These are phyloP conservation scores for Dendronephthya gigantea DNA, from an alignment of 64 coral and sea anemone genomes.

Conservation along the genomic window DNA sequence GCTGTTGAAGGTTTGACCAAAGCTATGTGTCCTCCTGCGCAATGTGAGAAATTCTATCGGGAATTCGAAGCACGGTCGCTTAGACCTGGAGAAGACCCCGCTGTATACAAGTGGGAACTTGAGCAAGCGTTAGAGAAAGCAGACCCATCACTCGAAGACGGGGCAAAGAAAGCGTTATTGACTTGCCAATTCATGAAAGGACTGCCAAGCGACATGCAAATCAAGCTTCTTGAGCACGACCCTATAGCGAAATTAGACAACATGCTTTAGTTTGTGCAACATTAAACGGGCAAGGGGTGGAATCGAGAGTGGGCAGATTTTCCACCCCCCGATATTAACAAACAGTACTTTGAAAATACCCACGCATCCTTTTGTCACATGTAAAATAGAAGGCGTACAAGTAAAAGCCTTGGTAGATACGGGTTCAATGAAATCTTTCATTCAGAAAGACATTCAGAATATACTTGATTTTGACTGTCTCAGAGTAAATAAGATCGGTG, in stretches of 20 bases:
- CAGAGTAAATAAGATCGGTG: background rate
- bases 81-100: background rate
- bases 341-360: background rate
- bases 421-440: slow-evolving; percentile 4
- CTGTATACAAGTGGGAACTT: background rate
- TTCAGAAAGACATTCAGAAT: background rate
- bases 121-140: background rate
- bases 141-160: background rate
- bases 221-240: background rate
- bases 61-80: background rate
- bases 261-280: background rate
- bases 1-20: background rate
- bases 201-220: background rate
- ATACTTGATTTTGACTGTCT: background rate
- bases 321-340: background rate
- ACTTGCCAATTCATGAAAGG: background rate
- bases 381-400: background rate
- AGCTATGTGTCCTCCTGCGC: background rate
- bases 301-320: background rate
- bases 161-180: background rate
- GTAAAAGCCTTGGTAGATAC: slow-evolving; percentile 18
- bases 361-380: slow-evolving; percentile 14
- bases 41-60: background rate
- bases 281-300: background rate
- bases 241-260: background rate